phyloP scores from a whole-genome alignment of 2,888 invertebrate genomes.

The Epsilonema sp. region DNA sequence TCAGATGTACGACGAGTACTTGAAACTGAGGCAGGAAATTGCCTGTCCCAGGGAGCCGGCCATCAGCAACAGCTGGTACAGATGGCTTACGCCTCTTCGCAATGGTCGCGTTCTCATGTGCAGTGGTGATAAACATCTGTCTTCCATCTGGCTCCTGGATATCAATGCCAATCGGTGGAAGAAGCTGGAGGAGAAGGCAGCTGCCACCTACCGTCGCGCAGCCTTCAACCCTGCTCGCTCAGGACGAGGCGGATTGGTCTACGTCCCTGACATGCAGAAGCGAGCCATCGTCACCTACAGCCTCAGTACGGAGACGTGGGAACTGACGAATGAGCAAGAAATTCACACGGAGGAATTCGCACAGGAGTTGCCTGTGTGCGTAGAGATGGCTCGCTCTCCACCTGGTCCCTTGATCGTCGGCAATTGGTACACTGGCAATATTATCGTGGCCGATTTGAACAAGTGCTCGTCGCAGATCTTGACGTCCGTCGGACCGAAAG shows the following conservation, averaged over 20 bases:
- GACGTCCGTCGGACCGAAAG: constrained; percentile 3
- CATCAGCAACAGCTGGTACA: constrained; percentile 8
- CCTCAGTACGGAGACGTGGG: background rate
- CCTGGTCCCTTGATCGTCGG: constrained; percentile 3
- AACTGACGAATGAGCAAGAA: constrained; percentile 1
- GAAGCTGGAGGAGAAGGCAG: background rate
- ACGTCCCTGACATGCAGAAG: constrained; percentile 4
- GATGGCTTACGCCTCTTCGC: constrained; percentile 4
- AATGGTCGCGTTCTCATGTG: background rate
- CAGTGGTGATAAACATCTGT: constrained; percentile 4
- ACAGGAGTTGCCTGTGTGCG: constrained; percentile 1
- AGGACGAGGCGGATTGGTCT: background rate
- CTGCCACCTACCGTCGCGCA: background rate
- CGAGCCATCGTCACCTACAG: background rate
- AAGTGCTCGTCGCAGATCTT: background rate
- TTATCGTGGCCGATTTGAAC: background rate
- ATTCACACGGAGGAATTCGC: background rate
- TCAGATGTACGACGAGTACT: background rate
- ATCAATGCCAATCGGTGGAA: constrained; percentile 1
- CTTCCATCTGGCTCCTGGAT: constrained; percentile 2
- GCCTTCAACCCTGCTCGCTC: background rate
- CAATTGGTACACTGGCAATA: constrained; percentile 4
- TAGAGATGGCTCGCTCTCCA: background rate
- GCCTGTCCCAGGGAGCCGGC: constrained; percentile 5
- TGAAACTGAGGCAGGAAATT: constrained; percentile 2